phyloP scores from a whole-genome alignment of 2,113 vertebrate species.

The Coptodon bakossiorum region DNA sequence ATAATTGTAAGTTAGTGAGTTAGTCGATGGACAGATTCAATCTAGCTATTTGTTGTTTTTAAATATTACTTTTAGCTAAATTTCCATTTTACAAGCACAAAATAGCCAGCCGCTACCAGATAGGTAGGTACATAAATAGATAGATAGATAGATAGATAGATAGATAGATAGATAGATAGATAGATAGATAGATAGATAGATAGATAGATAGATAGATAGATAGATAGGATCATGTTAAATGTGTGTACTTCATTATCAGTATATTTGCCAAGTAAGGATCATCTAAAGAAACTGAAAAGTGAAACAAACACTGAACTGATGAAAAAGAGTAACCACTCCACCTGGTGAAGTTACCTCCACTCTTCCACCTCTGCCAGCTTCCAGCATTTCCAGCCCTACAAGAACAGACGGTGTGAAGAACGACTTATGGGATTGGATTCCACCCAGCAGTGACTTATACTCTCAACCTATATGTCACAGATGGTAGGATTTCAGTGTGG shows the following conservation, averaged over 20 bases:
- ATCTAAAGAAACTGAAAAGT: not conserved
- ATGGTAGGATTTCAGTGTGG: slow-evolving; percentile 59
- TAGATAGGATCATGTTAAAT: not conserved
- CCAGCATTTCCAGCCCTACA: slow-evolving; percentile 16
- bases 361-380: slow-evolving; percentile 14
- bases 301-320: not conserved
- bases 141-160: not conserved
- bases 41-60: not conserved
- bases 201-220: no score
- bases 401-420: slow-evolving; percentile 51
- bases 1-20: not conserved
- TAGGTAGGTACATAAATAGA: not conserved
- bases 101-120: not conserved
- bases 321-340: not conserved
- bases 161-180: not conserved
- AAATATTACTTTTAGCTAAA: not conserved
- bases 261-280: not conserved
- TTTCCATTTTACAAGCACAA: not conserved
- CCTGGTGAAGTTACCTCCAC: slow-evolving; percentile 10
- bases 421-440: slow-evolving; percentile 53
- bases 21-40: not conserved
- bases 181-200: accelerated
- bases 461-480: slow-evolving; percentile 67
- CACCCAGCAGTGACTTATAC: slow-evolving; percentile 53
- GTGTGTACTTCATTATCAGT: not conserved